Conservation (phyloP, 2,113 vertebrate genomes). For the Megaceryle maxima region DNA sequence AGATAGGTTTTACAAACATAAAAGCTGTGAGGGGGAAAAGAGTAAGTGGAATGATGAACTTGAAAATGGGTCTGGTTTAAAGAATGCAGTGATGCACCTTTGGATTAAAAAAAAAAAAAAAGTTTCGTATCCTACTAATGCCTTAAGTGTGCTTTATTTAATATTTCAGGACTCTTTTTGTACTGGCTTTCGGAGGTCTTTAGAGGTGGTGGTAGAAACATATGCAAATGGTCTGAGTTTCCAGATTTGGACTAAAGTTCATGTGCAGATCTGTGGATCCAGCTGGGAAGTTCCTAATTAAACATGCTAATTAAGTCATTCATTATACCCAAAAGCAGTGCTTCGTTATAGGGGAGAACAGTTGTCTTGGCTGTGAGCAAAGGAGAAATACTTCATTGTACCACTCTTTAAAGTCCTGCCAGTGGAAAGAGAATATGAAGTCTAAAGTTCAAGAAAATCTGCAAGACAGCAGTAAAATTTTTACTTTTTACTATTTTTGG, state of each 20-base stretch:
- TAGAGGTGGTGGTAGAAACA: background rate
- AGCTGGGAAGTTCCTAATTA: background rate
- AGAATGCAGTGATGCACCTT: background rate
- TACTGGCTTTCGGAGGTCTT: background rate
- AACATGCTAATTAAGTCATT: background rate
- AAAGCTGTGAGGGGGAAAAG: background rate
- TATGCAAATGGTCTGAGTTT: background rate
- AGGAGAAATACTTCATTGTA: background rate
- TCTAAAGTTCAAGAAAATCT: background rate
- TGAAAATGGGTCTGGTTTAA: background rate
- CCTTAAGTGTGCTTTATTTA: background rate
- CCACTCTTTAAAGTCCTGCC: background rate
- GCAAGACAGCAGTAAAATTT: background rate
- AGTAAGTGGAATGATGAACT: background rate
- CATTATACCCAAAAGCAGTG: background rate
- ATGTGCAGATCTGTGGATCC: background rate
- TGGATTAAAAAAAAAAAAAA: background rate
- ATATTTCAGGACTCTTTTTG: background rate
- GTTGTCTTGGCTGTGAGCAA: background rate
- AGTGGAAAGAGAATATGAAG: background rate
- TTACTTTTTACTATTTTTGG: background rate
- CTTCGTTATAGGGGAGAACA: background rate
- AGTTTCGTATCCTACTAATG: background rate
- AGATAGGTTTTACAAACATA: background rate
- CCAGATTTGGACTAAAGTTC: background rate